These are phyloP conservation scores for Holacanthus passer DNA, from an alignment of 2,113 vertebrate species.

Conservation along the genomic window DNA sequence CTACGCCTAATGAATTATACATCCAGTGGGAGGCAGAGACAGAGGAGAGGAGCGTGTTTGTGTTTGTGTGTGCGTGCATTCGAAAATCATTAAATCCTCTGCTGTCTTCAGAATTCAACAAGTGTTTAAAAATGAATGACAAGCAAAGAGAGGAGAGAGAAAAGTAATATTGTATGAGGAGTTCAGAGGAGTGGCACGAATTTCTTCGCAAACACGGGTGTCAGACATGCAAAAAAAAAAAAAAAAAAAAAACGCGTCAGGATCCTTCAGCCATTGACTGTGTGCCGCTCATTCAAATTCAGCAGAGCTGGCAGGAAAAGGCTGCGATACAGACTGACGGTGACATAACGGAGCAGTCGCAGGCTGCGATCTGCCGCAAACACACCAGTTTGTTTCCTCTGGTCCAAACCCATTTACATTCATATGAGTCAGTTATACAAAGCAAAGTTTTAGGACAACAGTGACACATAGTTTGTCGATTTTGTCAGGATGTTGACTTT, in stretches of 20 bases:
- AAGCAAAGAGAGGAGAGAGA: conserved; percentile 16
- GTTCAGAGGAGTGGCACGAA: conserved; percentile 36
- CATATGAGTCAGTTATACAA: background rate
- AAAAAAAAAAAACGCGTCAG: background rate
- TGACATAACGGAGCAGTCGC: conserved; percentile 45
- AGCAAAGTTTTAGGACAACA: background rate
- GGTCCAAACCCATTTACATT: background rate
- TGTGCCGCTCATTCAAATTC: conserved; percentile 58
- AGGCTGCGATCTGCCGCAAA: conserved; percentile 16
- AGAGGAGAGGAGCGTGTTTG: background rate
- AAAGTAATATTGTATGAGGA: conserved; percentile 12
- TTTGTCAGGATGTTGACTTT: background rate
- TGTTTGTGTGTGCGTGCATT: conserved; percentile 20
- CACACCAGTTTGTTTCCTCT: conserved; percentile 9
- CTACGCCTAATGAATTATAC: conserved; percentile 73
- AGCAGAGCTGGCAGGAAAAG: conserved; percentile 44
- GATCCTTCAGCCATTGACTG: conserved; percentile 17
- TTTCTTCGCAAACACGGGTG: conserved; percentile 31
- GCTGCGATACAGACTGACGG: conserved; percentile 12
- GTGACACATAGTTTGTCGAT: background rate
- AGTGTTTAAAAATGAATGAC: conserved; percentile 58
- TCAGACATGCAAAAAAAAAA: conserved; percentile 40
- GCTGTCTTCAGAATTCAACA: conserved; percentile 61
- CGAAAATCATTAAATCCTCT: conserved; percentile 56
- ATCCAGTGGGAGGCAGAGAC: conserved; percentile 51